Conservation (phyloP, 2,888 invertebrate species). For the Erebia palarica region DNA sequence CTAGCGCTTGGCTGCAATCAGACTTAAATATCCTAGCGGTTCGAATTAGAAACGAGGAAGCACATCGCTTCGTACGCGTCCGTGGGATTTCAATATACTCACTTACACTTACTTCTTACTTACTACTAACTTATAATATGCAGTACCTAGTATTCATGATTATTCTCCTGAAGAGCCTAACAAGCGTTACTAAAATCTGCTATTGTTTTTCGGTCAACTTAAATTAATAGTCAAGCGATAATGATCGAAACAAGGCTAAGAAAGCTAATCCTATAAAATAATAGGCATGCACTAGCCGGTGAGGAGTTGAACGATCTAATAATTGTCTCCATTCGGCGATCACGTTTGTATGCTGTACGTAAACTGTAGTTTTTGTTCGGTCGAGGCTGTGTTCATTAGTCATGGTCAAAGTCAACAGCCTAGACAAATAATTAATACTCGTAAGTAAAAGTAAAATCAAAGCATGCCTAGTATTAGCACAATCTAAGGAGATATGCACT, state of each 20-base stretch:
- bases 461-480: too few species aligned
- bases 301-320: slow-evolving; percentile 35
- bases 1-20: too few species aligned
- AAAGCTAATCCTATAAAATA: slow-evolving; percentile 12
- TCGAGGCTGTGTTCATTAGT: slow-evolving; percentile 16
- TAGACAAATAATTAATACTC: neutral
- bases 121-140: too few species aligned
- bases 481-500: too few species aligned
- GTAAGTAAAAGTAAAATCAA: slow-evolving; percentile 6
- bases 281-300: slow-evolving; percentile 24
- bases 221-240: slow-evolving; percentile 20
- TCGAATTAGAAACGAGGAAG: too few species aligned
- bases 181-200: neutral
- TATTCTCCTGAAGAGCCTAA: neutral
- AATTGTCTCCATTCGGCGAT: slow-evolving; percentile 35
- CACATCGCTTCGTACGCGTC: too few species aligned
- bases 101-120: too few species aligned
- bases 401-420: slow-evolving; percentile 5
- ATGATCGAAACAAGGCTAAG: slow-evolving; percentile 2
- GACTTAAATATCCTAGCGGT: too few species aligned
- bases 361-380: slow-evolving; percentile 19
- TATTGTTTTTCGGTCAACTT: slow-evolving; percentile 10
- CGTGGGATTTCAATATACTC: too few species aligned
- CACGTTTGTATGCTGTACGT: slow-evolving; percentile 34
- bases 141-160: neutral